These are phyloP conservation scores for Pachycephus smyrnensis DNA, from an alignment of 2,888 invertebrate genomes.

Conservation along the genomic window DNA sequence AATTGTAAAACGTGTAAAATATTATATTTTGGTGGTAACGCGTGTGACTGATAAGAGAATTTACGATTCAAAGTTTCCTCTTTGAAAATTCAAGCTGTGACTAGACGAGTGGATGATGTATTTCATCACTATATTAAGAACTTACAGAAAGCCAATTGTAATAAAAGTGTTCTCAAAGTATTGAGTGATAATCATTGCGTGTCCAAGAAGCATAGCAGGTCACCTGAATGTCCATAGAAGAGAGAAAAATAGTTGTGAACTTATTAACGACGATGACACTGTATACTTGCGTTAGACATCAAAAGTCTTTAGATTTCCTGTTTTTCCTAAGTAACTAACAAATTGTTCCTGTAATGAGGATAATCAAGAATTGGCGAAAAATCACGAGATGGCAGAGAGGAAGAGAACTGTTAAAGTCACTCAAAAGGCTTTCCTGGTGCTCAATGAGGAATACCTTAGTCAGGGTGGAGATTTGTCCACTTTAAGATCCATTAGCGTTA, in stretches of 20 bases:
- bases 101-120: background rate
- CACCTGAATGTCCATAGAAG: background rate
- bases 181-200: background rate
- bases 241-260: background rate
- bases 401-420: constrained; percentile 39
- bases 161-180: background rate
- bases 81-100: background rate
- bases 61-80: background rate
- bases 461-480: constrained; percentile 46
- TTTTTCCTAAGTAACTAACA: background rate
- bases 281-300: background rate
- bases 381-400: constrained; percentile 34
- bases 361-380: background rate
- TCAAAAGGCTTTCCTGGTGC: constrained; percentile 40
- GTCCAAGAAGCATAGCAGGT: background rate
- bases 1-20: background rate
- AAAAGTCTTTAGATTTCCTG: background rate
- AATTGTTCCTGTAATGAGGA: background rate
- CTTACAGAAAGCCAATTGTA: background rate
- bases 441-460: constrained; percentile 45
- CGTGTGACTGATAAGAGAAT: background rate
- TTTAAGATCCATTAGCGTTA: constrained; percentile 37
- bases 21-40: background rate
- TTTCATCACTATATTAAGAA: background rate
- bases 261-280: background rate